phyloP scores from a whole-genome alignment of 2,888 invertebrate species.

The Hirtodrosophila trivittata region DNA sequence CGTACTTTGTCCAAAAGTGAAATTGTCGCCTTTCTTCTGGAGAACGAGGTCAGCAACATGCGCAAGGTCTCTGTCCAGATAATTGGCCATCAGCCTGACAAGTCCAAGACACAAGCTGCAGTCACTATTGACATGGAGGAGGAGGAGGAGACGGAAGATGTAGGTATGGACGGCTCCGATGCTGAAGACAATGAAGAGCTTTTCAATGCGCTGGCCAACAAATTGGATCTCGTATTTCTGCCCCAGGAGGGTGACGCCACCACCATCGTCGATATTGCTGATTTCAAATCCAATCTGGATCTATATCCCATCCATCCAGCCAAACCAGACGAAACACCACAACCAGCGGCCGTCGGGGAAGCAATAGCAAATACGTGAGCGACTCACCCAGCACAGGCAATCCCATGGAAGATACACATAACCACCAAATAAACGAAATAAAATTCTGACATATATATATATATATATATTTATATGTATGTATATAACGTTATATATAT shows the following conservation, averaged over 20 bases:
- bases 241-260: conserved; percentile 72
- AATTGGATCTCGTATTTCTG: conserved; percentile 70
- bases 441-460: too few relatives aligned
- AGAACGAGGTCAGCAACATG: conserved; percentile 79
- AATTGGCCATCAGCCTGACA: conserved; percentile 63
- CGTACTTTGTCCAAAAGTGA: conserved; percentile 74
- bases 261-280: conserved; percentile 75
- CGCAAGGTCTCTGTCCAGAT: conserved; percentile 83
- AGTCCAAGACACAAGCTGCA: not conserved
- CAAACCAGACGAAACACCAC: conserved; percentile 43
- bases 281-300: conserved; percentile 78
- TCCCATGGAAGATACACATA: not conserved
- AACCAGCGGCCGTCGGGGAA: conserved; percentile 31
- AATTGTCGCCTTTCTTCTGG: conserved; percentile 78
- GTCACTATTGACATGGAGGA: conserved; percentile 12
- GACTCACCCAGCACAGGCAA: not conserved
- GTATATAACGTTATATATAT: too few relatives aligned
- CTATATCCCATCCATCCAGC: conserved; percentile 78
- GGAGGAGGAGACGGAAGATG: conserved; percentile 12
- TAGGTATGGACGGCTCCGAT: conserved; percentile 13
- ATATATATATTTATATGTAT: too few relatives aligned
- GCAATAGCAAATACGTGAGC: conserved; percentile 41
- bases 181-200: conserved; percentile 51
- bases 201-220: conserved; percentile 71
- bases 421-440: not conserved